These are phyloP conservation scores for Ethmia dodecea DNA, from an alignment of 2,888 invertebrate species.

Conservation along the genomic window DNA sequence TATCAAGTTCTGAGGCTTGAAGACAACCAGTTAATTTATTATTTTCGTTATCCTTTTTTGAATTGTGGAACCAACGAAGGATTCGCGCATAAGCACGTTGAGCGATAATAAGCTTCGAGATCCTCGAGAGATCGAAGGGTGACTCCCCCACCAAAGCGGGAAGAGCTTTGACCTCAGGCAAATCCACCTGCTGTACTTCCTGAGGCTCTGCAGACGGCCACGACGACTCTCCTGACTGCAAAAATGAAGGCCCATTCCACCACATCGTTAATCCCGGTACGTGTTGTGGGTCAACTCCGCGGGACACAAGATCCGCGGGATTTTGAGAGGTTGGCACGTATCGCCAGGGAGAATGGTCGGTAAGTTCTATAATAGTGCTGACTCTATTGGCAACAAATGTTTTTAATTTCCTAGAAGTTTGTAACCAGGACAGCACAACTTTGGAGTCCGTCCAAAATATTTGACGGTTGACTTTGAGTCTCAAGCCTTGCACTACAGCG, in stretches of 20 bases:
- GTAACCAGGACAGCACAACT: constrained; percentile 24
- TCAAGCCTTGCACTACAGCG: constrained; percentile 4
- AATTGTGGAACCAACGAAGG: no score
- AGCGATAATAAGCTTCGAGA: no score
- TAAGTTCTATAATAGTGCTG: constrained; percentile 22
- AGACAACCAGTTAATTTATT: no score
- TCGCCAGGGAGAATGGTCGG: constrained; percentile 16
- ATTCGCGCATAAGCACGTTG: no score
- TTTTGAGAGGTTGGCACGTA: constrained; percentile 23
- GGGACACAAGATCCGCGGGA: constrained; percentile 25
- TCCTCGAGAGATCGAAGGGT: no score
- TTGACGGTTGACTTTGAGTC: not conserved
- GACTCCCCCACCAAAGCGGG: no score
- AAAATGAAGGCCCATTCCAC: constrained; percentile 27
- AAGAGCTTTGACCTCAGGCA: no score
- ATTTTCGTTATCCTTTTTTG: no score
- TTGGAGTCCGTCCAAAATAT: constrained; percentile 20
- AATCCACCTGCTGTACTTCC: no score
- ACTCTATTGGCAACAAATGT: constrained; percentile 23
- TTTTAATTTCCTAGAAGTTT: constrained; percentile 13
- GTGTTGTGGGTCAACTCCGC: constrained; percentile 17
- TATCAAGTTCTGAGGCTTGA: no score
- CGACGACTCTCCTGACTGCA: no score
- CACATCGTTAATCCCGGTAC: constrained; percentile 15
- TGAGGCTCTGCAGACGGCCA: no score